These are phyloP conservation scores for Dasypus novemcinctus DNA, from an alignment of 2,113 vertebrate species.

Conservation along the genomic window DNA sequence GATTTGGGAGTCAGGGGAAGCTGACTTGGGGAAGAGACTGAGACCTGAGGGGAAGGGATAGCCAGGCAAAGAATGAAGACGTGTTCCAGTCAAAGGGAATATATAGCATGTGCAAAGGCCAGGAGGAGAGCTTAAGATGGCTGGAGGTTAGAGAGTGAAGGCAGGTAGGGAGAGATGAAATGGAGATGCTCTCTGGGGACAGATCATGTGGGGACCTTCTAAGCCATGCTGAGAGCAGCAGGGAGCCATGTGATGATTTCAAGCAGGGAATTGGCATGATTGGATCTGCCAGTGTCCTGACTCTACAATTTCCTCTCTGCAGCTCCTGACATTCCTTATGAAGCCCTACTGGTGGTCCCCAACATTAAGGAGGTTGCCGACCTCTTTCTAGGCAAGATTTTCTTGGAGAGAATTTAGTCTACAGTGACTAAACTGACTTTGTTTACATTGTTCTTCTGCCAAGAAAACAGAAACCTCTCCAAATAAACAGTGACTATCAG, in stretches of 20 bases:
- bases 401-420: slow-evolving; percentile 56
- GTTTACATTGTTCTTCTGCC: slow-evolving; percentile 38
- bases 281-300: not conserved
- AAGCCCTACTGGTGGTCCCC: slow-evolving; percentile 22
- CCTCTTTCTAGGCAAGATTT: slow-evolving; percentile 40
- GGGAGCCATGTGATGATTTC: not conserved
- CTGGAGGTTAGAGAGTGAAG: not conserved
- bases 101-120: not conserved
- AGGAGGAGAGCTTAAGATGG: not conserved
- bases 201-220: not conserved
- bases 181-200: not conserved
- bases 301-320: not conserved
- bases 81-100: not conserved
- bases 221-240: not conserved
- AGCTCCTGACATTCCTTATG: not conserved
- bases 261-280: not conserved
- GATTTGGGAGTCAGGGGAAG: not conserved
- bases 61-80: not conserved
- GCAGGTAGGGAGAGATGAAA: not conserved
- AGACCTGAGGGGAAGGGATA: not conserved
- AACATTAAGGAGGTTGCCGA: not conserved
- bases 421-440: slow-evolving; percentile 49
- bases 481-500: slow-evolving; percentile 2
- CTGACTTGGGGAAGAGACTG: not conserved
- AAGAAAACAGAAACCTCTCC: slow-evolving; percentile 17